These are phyloP conservation scores for Radopholus similis DNA, from an alignment of 1,140 invertebrate species.

Conservation along the genomic window DNA sequence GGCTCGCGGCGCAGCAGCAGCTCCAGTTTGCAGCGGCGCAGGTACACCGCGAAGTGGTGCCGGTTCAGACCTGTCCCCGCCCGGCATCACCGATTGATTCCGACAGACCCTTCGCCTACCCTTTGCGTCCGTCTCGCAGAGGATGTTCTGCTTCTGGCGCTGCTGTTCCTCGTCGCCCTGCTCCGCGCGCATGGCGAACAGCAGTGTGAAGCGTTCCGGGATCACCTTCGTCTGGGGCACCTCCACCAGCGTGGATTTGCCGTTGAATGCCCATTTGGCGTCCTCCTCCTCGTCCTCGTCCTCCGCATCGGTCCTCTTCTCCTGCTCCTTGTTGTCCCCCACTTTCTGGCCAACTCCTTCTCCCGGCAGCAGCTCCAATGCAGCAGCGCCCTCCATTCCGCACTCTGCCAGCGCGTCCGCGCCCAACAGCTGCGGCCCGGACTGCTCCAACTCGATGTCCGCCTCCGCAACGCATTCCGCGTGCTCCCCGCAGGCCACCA, in stretches of 20 bases:
- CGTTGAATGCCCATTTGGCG: conserved; percentile 39
- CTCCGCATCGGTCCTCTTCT: not conserved
- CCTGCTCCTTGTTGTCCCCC: not conserved
- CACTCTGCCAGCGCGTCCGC: conserved; percentile 37
- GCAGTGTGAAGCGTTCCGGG: conserved; percentile 53
- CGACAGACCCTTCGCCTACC: conserved; percentile 28
- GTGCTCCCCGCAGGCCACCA: conserved; percentile 4
- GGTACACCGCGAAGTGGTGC: conserved; percentile 92
- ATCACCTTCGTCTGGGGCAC: conserved; percentile 38
- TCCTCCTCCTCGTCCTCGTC: conserved; percentile 38
- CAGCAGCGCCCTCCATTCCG: conserved; percentile 35
- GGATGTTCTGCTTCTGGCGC: conserved; percentile 54
- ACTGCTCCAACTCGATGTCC: conserved; percentile 23
- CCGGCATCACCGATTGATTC: not conserved
- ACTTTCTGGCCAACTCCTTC: not conserved
- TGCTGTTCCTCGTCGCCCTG: conserved; percentile 52
- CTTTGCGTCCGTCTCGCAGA: conserved; percentile 54
- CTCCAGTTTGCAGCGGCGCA: conserved; percentile 90
- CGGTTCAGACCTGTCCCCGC: conserved; percentile 71
- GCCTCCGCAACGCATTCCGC: conserved; percentile 26
- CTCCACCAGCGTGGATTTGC: conserved; percentile 41
- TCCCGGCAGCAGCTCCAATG: conserved; percentile 45
- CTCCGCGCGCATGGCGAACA: conserved; percentile 56
- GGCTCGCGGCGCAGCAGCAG: conserved; percentile 85
- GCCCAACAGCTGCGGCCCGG: conserved; percentile 22